Conservation (phyloP, 2,113 vertebrate species). For the Opisthocomus hoazin region DNA sequence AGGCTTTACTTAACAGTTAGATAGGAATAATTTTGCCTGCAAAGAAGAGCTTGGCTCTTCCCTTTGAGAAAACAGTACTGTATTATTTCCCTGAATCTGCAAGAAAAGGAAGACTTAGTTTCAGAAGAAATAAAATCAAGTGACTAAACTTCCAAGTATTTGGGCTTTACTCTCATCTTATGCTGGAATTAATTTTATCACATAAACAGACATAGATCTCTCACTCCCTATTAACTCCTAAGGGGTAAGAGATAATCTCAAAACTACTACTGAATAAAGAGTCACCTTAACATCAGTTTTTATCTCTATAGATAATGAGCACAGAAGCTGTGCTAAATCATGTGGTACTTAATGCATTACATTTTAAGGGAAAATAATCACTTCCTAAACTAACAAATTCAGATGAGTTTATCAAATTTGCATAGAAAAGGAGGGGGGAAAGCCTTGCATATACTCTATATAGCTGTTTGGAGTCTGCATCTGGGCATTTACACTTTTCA, state of each 20-base stretch:
- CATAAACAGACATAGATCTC: not conserved
- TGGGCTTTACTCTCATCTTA: not conserved
- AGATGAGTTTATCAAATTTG: not conserved
- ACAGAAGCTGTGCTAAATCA: not conserved
- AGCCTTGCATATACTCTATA: not conserved
- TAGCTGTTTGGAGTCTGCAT: not conserved
- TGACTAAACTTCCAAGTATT: not conserved
- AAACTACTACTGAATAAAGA: not conserved
- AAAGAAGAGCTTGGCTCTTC: not conserved
- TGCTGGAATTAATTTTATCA: slow-evolving; percentile 15
- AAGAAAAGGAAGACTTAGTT: not conserved
- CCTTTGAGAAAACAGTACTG: not conserved
- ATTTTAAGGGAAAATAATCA: not conserved
- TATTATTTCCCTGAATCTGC: not conserved
- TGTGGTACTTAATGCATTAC: not conserved
- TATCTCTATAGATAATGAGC: not conserved
- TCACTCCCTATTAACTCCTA: slow-evolving; percentile 1
- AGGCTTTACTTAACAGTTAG: slow-evolving; percentile 18
- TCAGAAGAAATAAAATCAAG: slow-evolving; percentile 9
- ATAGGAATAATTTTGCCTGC: not conserved
- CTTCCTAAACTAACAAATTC: not conserved
- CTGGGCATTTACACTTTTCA: not conserved
- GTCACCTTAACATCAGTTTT: not conserved
- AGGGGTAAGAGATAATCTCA: not conserved
- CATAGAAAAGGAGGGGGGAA: not conserved